Conservation (phyloP, 2,113 vertebrate genomes). For the Crotophaga sulcirostris region DNA sequence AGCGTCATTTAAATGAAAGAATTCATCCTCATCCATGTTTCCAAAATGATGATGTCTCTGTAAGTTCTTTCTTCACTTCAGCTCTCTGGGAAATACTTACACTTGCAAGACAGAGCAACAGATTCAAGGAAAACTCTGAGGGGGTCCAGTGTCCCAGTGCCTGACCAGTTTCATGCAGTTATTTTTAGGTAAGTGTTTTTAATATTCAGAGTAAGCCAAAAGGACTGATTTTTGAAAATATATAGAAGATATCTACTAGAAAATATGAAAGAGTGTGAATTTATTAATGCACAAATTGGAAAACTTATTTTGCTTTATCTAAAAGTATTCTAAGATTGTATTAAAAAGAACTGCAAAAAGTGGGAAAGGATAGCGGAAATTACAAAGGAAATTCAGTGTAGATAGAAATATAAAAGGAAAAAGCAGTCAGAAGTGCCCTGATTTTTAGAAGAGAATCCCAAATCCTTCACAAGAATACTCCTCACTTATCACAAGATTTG, state of each 20-base stretch:
- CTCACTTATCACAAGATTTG: not conserved
- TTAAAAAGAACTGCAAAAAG: not conserved
- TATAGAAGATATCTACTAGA: not conserved
- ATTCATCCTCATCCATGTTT: not conserved
- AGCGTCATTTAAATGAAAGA: not conserved
- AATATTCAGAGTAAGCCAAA: not conserved
- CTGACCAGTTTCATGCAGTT: not conserved
- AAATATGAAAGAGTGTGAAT: not conserved
- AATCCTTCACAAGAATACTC: not conserved
- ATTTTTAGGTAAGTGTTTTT: not conserved
- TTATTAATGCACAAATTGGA: not conserved
- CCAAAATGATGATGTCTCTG: not conserved
- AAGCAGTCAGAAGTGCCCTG: not conserved
- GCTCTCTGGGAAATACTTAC: not conserved
- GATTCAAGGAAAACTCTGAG: not conserved
- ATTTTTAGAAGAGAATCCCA: not conserved
- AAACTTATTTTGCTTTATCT: not conserved
- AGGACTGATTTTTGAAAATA: not conserved
- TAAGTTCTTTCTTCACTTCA: not conserved
- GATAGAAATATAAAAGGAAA: not conserved
- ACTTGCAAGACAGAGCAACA: not conserved
- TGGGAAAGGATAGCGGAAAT: not conserved
- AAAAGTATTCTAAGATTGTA: not conserved
- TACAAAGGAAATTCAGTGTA: not conserved
- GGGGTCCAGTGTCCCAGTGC: not conserved